These are phyloP conservation scores for Aleiodes sp. DNA, from an alignment of 1,140 invertebrate genomes.

Conservation along the genomic window DNA sequence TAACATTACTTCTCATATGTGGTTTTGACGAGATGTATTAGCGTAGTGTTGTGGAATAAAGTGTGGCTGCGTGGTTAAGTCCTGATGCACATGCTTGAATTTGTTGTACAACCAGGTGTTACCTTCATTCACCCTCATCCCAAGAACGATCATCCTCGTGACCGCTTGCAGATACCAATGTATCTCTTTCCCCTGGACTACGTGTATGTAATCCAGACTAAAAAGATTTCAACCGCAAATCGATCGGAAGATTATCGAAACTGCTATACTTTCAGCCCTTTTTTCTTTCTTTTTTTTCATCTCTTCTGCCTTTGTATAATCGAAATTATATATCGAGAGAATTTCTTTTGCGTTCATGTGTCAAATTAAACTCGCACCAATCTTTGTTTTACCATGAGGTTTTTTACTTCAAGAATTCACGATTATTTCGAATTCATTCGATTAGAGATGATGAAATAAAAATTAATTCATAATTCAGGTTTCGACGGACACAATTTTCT, in stretches of 20 bases:
- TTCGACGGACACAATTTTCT: too few relatives aligned
- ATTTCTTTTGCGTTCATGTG: background rate
- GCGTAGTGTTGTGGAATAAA: conserved; percentile 9
- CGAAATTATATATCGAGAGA: background rate
- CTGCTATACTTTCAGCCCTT: background rate
- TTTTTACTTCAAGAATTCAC: too few relatives aligned
- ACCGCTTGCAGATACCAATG: background rate
- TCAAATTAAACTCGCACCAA: background rate
- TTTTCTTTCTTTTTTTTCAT: background rate
- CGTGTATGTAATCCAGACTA: background rate
- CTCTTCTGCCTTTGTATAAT: background rate
- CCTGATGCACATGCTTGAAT: conserved; percentile 10
- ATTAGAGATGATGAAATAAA: too few relatives aligned
- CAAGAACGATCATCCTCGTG: conserved; percentile 2
- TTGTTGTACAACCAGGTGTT: conserved; percentile 33
- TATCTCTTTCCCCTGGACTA: background rate
- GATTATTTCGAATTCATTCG: too few relatives aligned
- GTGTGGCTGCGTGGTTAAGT: background rate
- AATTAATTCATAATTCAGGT: too few relatives aligned
- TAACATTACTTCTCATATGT: background rate
- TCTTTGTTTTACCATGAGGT: too few relatives aligned
- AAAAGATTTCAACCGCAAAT: conserved; percentile 34
- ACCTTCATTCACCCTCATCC: conserved; percentile 14
- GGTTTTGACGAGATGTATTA: background rate
- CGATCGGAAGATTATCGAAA: conserved; percentile 29